Conservation (phyloP, 2,113 vertebrate genomes). For the Amphilophus citrinellus region DNA sequence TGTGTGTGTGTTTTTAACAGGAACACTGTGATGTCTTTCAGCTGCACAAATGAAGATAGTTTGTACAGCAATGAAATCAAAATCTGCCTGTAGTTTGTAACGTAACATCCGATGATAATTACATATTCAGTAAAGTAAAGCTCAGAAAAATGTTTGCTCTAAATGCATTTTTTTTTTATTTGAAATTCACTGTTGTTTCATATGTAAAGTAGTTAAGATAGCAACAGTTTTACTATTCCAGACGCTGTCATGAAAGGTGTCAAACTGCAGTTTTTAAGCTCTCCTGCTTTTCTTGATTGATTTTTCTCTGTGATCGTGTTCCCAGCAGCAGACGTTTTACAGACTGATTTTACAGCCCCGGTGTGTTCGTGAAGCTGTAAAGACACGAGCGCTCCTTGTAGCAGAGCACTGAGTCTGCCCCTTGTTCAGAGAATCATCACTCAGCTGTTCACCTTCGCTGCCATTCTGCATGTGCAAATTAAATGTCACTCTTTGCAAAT, state of each 20-base stretch:
- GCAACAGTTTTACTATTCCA: no score
- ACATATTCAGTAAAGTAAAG: no score
- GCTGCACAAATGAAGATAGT: not conserved
- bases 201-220: not conserved
- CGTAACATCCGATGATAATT: rapidly evolving
- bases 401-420: not conserved
- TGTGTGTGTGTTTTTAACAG: not conserved
- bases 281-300: not conserved
- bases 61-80: not conserved
- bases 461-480: not conserved
- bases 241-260: not conserved
- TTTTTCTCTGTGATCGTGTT: not conserved
- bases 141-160: no score
- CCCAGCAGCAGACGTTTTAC: not conserved
- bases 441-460: slow-evolving; percentile 23
- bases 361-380: not conserved
- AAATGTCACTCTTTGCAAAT: slow-evolving; percentile 15
- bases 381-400: not conserved
- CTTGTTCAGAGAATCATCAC: not conserved
- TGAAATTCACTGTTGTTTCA: not conserved
- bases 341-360: not conserved
- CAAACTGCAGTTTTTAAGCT: not conserved
- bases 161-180: no score
- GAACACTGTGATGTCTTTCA: not conserved
- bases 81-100: not conserved